These are phyloP conservation scores for Anadara kagoshimensis DNA, from an alignment of 1,140 invertebrate genomes.

Conservation along the genomic window DNA sequence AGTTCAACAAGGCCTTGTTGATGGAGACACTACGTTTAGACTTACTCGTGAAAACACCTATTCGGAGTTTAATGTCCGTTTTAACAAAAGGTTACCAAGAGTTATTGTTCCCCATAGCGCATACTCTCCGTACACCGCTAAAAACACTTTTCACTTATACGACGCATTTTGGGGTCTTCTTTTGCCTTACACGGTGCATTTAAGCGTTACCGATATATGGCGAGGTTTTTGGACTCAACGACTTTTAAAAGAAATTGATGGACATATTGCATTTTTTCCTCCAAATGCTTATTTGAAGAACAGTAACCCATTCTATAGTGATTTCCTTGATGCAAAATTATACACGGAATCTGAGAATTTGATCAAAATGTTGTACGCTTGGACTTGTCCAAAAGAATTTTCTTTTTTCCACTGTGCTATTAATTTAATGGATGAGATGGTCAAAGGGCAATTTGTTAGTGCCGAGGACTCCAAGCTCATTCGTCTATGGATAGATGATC, in stretches of 20 bases:
- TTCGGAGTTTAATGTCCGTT: constrained; percentile 19
- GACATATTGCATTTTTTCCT: constrained; percentile 17
- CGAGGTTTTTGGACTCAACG: constrained; percentile 30
- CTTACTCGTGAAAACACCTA: constrained; percentile 8
- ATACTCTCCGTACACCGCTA: constrained; percentile 35
- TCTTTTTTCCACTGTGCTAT: too few relatives aligned
- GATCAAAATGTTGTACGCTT: too few relatives aligned
- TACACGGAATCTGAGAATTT: background rate
- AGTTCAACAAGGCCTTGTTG: constrained; percentile 5
- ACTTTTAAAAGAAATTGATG: constrained; percentile 3
- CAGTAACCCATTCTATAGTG: constrained; percentile 7
- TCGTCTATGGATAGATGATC: too few relatives aligned
- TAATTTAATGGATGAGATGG: too few relatives aligned
- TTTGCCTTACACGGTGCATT: constrained; percentile 28
- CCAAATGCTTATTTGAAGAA: constrained; percentile 24
- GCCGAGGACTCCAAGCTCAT: too few relatives aligned
- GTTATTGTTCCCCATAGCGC: constrained; percentile 15
- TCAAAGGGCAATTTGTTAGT: too few relatives aligned
- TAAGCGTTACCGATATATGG: constrained; percentile 36
- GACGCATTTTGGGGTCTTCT: constrained; percentile 16
- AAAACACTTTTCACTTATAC: constrained; percentile 21
- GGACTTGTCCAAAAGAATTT: too few relatives aligned
- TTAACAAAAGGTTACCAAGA: background rate
- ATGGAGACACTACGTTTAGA: constrained; percentile 34
- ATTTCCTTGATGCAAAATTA: constrained; percentile 18